phyloP scores from a whole-genome alignment of 2,888 invertebrate species.

The Ametastegia equiseti region DNA sequence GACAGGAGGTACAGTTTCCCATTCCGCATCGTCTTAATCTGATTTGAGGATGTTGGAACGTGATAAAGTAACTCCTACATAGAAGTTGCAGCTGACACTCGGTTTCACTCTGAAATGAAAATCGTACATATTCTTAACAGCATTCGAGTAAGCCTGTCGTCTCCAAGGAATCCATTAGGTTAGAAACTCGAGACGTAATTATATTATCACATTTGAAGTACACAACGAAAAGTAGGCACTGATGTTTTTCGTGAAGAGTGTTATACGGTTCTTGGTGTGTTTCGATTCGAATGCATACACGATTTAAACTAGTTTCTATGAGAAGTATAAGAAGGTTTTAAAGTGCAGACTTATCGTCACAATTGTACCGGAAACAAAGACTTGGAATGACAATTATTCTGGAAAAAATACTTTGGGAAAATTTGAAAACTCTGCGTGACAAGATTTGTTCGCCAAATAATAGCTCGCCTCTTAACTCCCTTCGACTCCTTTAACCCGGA shows the following conservation, averaged over 20 bases:
- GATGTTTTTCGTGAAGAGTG: background rate
- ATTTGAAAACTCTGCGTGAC: background rate
- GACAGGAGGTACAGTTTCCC: background rate
- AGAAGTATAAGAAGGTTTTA: background rate
- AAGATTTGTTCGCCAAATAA: background rate
- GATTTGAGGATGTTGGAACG: background rate
- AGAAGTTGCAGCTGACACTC: background rate
- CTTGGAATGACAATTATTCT: slow-evolving; percentile 11
- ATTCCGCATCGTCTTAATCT: background rate
- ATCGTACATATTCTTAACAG: background rate
- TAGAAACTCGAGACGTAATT: background rate
- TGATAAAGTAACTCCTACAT: background rate
- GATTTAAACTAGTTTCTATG: background rate
- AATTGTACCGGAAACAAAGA: background rate
- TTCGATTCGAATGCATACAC: background rate
- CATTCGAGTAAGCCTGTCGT: background rate
- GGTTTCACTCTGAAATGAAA: background rate
- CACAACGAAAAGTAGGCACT: background rate
- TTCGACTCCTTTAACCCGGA: slow-evolving; percentile 4
- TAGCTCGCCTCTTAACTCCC: background rate
- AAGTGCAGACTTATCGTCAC: background rate
- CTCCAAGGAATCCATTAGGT: background rate
- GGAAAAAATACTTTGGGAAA: background rate
- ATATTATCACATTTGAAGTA: background rate
- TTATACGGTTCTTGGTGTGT: background rate